Evolutionary conservation across 2,888 invertebrate species (phyloP).

Genomic region (Corythucha ciliata): DNA sequence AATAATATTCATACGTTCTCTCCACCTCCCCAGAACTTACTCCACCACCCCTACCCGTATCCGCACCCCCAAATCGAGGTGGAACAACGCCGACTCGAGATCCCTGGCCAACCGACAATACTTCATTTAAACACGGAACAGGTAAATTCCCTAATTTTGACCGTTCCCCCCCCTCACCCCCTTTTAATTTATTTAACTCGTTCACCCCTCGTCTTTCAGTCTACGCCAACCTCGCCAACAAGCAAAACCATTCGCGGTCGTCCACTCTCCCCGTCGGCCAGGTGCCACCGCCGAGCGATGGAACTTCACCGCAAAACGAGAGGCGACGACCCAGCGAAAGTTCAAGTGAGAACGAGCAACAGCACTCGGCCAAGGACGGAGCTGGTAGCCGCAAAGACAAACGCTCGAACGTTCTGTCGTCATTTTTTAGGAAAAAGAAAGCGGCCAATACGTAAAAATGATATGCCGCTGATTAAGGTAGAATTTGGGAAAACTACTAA

Average conservation of each 20-base stretch:
- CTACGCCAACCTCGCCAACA: slow-evolving; percentile 41
- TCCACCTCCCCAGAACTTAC: slow-evolving; percentile 41
- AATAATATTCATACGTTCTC: slow-evolving; percentile 14
- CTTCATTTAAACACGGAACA: slow-evolving; percentile 35
- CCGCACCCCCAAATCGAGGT: slow-evolving; percentile 44
- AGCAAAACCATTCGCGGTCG: slow-evolving; percentile 36
- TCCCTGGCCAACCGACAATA: slow-evolving; percentile 36
- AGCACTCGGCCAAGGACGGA: slow-evolving; percentile 33
- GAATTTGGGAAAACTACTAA: too few species aligned
- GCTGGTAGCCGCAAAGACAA: slow-evolving; percentile 39
- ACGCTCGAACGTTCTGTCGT: slow-evolving; percentile 39
- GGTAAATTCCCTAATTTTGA: slow-evolving; percentile 21
- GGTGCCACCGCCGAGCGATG: slow-evolving; percentile 40
- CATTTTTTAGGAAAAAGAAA: slow-evolving; percentile 37
- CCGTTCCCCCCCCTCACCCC: neutral
- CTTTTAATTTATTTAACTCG: neutral
- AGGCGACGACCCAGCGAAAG: slow-evolving; percentile 39
- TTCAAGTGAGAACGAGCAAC: slow-evolving; percentile 41
- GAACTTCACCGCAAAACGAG: slow-evolving; percentile 15
- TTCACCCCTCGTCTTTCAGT: slow-evolving; percentile 40
- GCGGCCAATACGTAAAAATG: slow-evolving; percentile 32
- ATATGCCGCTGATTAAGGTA: too few species aligned
- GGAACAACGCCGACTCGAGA: slow-evolving; percentile 30
- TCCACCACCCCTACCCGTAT: slow-evolving; percentile 51
- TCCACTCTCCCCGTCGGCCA: slow-evolving; percentile 17